Evolutionary conservation across 1,140 invertebrate genomes (phyloP), one percentile per base, ranked within the genome.

Genomic region (Vollenhovia emeryi): DNA sequence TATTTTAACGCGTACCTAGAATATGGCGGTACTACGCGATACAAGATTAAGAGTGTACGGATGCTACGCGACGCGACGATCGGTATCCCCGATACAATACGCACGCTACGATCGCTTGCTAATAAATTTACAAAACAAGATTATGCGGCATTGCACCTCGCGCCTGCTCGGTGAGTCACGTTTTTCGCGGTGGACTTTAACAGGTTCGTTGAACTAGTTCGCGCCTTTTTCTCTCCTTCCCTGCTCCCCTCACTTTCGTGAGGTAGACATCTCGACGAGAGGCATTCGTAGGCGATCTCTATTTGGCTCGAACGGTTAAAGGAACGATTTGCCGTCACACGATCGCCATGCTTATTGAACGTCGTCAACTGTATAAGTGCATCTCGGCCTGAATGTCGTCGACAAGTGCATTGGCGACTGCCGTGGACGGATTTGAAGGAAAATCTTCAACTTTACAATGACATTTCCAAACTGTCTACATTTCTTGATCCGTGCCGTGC

Each of bases 101-200:
- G 7, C 48, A 15, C 30, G 11, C 3, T 18, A 3, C 50, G 36
- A 43, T 50, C 43, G 21, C 18, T 69, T 36, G 43, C 33, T 24
- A 66, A 33, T 69, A 69, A 85, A 69, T 79, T 80, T 80, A 71
- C 30, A 40, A 66, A 85, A 80, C 50, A 85, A 8, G 15, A 85
- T 68, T 80, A 85, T 66, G 62, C 21, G 36, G 18, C 21, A 64
- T 82, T 82, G 4, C 13, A 64, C 50, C 21, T 69, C 48, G 40
- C 59, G 27, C 40, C 27, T 27, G 1, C 40, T 9, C 62, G 4
- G 40, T 85, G 84, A 85, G 9, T 85, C 84, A 85, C 27, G 57
- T 52, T 55, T 64, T 43, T n/a, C 57, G 9, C n/a, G n/a, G 45
- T 3, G 11, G 21, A 24, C 27, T 66, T 84, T 48, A 76, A 52